Evolutionary conservation across 2,888 invertebrate genomes (phyloP), one percentile per base, ranked within the genome.

Genomic region (Ischnura elegans): DNA sequence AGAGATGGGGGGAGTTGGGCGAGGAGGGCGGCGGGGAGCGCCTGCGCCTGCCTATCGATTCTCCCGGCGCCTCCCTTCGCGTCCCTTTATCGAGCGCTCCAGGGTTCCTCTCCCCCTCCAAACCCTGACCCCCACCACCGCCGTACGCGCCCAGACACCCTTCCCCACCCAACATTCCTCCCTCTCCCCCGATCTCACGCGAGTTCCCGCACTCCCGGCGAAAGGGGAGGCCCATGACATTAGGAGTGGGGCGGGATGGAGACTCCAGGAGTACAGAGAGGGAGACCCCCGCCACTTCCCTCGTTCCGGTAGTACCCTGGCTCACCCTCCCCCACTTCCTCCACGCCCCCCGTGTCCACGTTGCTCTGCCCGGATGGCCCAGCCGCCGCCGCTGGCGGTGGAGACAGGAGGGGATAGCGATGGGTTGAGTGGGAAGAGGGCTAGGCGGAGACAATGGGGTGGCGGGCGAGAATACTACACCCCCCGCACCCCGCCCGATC

Each of bases 71-170:
- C 90, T 90, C 61, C 90, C 90, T 90, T 90, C 90, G 61, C 42
- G 25, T 61, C 90, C 90, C 90, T 90, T 90, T 90, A 90, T 90
- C 90, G 90, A 90, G 61, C 90, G 90, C 61, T 90, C 36, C 66
- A 90, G 90, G 61, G 90, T 43, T 36, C 90, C 86, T 6, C 46
- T 45, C 46, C 46, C 86, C n/a, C 43, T 25, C 42, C 43, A 42
- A 19, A 10, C 86, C 46, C 90, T 55, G 42, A 19, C 55, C 51
- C n/a, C 42, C 51, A n/a, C 61, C n/a, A n/a, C 21, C n/a, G 61
- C 43, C 36, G 21, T 25, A 16, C 45, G 45, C 19, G 87, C 36
- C 76, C 76, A 76, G 76, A 36, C 76, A 76, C 76, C 76, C 76
- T 36, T 36, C 36, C 76, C 61, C 61, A 5, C 61, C 61, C 21